Percentiles rank a stretch among this genome's conserved stretches.
phyloP scores from a whole-genome alignment of 2,888 invertebrate species.

The Nephrotoma appendiculata region DNA sequence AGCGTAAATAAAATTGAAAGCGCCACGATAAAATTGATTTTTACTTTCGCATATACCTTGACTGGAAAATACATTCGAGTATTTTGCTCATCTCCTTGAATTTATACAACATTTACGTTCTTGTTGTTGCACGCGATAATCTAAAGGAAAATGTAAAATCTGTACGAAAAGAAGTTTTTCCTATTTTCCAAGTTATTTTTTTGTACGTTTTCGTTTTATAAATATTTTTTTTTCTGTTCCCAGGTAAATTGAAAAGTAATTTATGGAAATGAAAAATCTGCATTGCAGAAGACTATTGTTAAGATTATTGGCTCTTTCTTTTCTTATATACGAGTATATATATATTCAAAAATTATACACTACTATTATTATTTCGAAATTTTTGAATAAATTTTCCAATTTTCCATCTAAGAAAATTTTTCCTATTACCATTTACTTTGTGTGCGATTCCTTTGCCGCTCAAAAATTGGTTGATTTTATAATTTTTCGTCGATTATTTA shows the following conservation, averaged over 20 bases:
- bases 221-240: not conserved
- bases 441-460: not conserved
- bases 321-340: not conserved
- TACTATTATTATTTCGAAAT: not conserved
- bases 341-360: not conserved
- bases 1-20: not conserved
- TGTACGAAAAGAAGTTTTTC: not conserved
- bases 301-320: not conserved
- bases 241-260: not conserved
- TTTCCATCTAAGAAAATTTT: not conserved
- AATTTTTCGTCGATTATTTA: not conserved
- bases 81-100: not conserved
- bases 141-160: not conserved
- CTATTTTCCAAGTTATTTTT: not conserved
- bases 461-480: not conserved
- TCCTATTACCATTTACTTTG: not conserved
- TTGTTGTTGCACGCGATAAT: not conserved
- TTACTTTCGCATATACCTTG: not conserved
- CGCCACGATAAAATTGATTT: not conserved
- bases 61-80: not conserved
- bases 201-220: not conserved
- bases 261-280: constrained; percentile 3
- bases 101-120: not conserved
- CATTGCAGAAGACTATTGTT: not conserved
- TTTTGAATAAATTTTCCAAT: not conserved